Base-by-base conservation (phyloP, 2,113 vertebrate species). In the Reinhardtius hippoglossoides region DNA sequence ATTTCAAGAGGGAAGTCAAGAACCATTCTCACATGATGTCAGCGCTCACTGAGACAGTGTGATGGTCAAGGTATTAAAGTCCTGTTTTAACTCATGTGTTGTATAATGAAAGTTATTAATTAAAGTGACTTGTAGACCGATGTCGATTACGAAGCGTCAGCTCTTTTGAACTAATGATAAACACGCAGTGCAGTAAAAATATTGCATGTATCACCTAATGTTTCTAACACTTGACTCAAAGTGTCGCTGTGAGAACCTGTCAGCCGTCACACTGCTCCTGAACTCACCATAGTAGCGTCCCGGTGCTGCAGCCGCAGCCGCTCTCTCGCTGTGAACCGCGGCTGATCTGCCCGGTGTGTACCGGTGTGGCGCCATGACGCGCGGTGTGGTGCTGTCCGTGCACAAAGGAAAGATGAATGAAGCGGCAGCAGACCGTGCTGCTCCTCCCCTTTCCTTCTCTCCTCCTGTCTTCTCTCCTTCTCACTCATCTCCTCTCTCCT, bases 261-360 rank as follows among this genome's bases (percentile, higher is more conserved):
- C 46, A 20, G 14, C 20, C 10, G 21, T 69, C 50, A 6, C 2
- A 12, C 9, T 7, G 4, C 1, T 52, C 23, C 2, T 6, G 20
- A 10, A 71, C 78, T 78, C 61, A 81, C 83, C 83, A 23, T 78
- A 67, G 44, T 18, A 44, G 35, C 21, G 61, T 16, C 1, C 21
- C 7, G 23, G 20, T 3, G 58, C 12, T 2, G 66, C 35, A 1
- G 67, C 50, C 46, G 14, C 24, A 3, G 7, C 18, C 14, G 40
- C 24, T 0, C 24, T 4, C 55, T 73, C 74, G 31, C 58, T 59
- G 6, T 15, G 69, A 0, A 77, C 65, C 21, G 58, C 42, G 52
- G 70, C 31, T 0, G 66, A 54, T 31, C 10, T 13, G 26, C 24
- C n/a, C 1, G 21, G 31, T 21, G 7, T 9, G 74, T 81, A 62